Evolutionary conservation across 2,888 invertebrate genomes (phyloP).

Genomic region (Ceramica pisi): DNA sequence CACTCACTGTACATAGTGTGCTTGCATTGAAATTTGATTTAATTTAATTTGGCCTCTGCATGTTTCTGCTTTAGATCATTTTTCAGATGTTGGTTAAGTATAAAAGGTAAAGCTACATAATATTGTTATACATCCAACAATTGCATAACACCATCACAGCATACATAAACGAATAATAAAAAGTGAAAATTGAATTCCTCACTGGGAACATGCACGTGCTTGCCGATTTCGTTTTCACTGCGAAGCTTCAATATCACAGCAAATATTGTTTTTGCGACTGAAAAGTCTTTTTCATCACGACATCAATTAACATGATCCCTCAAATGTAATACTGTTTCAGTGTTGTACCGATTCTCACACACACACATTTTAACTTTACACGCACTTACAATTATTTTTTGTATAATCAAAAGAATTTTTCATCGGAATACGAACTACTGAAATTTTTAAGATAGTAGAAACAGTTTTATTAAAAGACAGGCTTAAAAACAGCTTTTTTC

Average conservation of each 20-base stretch:
- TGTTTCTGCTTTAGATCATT: conserved; percentile 73
- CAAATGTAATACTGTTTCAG: conserved; percentile 63
- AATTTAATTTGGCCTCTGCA: conserved; percentile 75
- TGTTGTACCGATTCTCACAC: conserved; percentile 67
- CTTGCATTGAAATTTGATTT: conserved; percentile 77
- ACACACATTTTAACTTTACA: conserved; percentile 69
- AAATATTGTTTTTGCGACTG: conserved; percentile 70
- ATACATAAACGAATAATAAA: conserved; percentile 64
- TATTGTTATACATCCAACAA: conserved; percentile 53
- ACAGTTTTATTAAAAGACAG: conserved; percentile 60
- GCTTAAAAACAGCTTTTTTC: conserved; percentile 78
- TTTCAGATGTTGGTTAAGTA: conserved; percentile 60
- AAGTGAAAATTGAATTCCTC: conserved; percentile 67
- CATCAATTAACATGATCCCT: conserved; percentile 64
- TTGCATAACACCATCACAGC: conserved; percentile 63
- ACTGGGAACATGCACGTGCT: conserved; percentile 78
- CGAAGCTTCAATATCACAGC: conserved; percentile 75
- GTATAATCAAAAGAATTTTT: conserved; percentile 47
- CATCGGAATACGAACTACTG: conserved; percentile 44
- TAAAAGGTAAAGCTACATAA: conserved; percentile 61
- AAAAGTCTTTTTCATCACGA: conserved; percentile 67
- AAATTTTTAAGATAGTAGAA: conserved; percentile 52
- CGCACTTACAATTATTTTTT: conserved; percentile 69
- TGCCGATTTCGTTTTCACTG: conserved; percentile 75
- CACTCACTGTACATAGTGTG: conserved; percentile 77